These are phyloP conservation scores for Scrobipalpa costella DNA, from an alignment of 2,888 invertebrate genomes.

Conservation along the genomic window DNA sequence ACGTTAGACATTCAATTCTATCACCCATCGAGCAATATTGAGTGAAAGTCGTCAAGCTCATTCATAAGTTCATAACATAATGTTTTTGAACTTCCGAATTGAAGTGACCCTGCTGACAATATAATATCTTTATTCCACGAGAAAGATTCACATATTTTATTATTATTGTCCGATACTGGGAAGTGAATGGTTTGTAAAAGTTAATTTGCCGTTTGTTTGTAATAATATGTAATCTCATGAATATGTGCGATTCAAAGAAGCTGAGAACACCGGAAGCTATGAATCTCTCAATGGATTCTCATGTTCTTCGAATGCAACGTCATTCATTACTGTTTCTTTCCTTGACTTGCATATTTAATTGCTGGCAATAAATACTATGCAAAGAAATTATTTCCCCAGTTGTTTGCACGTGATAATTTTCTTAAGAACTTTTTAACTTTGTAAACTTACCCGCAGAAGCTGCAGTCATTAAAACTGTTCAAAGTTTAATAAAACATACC, in stretches of 20 bases:
- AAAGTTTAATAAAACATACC: constrained; percentile 48
- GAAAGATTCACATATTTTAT: constrained; percentile 46
- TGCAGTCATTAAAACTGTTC: background rate
- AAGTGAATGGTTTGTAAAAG: constrained; percentile 42
- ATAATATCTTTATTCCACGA: constrained; percentile 59
- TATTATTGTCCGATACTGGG: constrained; percentile 34
- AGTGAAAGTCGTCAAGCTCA: constrained; percentile 61
- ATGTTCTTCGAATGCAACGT: constrained; percentile 29
- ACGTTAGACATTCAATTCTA: no score
- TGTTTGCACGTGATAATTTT: background rate
- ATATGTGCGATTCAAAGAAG: constrained; percentile 23
- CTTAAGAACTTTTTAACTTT: background rate
- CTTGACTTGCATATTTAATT: constrained; percentile 16
- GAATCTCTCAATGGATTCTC: constrained; percentile 9
- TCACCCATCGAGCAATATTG: no score
- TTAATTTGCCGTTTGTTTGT: constrained; percentile 32
- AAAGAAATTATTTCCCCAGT: background rate
- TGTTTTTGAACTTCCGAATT: no score
- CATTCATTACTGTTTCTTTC: constrained; percentile 13
- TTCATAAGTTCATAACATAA: no score
- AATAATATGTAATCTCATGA: constrained; percentile 15
- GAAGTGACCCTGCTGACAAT: no score
- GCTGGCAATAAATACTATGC: constrained; percentile 13
- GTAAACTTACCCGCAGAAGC: background rate
- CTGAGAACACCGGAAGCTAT: constrained; percentile 12